Conservation (phyloP, 2,797 vertebrate genomes). For the Tokudaia tokunoshimensis region DNA sequence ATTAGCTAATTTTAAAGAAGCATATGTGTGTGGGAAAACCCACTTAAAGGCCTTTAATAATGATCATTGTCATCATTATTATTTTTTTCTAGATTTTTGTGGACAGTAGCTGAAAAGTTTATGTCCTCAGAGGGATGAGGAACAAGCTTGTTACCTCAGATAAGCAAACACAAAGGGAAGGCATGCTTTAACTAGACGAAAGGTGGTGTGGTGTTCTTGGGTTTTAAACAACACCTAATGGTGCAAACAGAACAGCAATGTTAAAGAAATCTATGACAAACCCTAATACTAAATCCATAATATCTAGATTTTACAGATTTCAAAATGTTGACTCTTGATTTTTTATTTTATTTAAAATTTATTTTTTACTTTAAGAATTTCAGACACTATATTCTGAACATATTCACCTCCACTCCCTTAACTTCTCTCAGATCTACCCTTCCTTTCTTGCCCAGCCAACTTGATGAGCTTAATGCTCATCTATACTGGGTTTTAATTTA, state of each 20-base stretch:
- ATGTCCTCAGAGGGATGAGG: not conserved
- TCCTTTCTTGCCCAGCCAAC: not conserved
- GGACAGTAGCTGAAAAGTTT: not conserved
- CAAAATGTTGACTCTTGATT: not conserved
- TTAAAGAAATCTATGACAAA: not conserved
- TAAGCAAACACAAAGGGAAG: not conserved
- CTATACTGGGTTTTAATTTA: not conserved
- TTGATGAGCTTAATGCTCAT: not conserved
- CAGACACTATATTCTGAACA: not conserved
- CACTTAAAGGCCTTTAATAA: not conserved
- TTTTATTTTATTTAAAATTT: not conserved
- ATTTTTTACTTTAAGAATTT: not conserved
- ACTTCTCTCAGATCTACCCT: not conserved
- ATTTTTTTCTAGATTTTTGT: not conserved
- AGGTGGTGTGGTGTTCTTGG: not conserved
- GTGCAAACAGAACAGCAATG: not conserved
- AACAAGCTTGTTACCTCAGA: not conserved
- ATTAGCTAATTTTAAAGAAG: not conserved
- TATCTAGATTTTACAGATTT: slow-evolving; percentile 27
- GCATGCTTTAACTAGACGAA: not conserved
- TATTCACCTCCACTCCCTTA: not conserved
- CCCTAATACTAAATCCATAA: not conserved
- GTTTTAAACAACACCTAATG: not conserved
- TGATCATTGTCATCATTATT: not conserved
- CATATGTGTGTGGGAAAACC: no score